Base-by-base conservation (phyloP, 2,113 vertebrate genomes). In the Ramphastos sulfuratus region DNA sequence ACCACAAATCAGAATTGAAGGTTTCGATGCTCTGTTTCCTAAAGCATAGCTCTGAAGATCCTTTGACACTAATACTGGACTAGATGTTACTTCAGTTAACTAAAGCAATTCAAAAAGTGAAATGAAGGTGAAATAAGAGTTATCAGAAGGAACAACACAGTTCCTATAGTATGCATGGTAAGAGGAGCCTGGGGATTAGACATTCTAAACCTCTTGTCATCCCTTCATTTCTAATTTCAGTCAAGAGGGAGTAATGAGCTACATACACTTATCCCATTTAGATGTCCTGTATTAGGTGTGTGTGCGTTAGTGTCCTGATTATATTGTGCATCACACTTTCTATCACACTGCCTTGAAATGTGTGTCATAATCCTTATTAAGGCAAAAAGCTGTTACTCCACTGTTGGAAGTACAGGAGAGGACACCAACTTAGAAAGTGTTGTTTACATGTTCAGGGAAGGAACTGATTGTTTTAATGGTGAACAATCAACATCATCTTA, bases 191-290 rank as follows among this genome's bases (percentile, higher is more conserved):
- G 27, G 20, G 27, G 80, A 82, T 92, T 70, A 92, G 56, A 31
- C 37, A 44, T 77, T 76, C 50, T 85, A 42, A 90, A 93, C 64
- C 82, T 93, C 85, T 93, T 88, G 67, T 85, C 46, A 83, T 65
- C 46, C 42, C n/a, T 92, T 93, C 76, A 24, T 6, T 48, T 83
- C 88, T 88, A 66, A 90, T 95, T 94, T 92, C 79, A 90, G 60
- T 92, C n/a, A 72, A 28, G 64, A 79, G 54, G 35, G 63, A 82
- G 63, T 94, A 76, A 93, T 76, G 76, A 90, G 82, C 75, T 87
- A 17, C 6, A 3, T 72, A 80, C 5, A 48, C 12, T 6, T 91
- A 64, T 4, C 60, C 28, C 18, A n/a, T 85, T 87, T 87, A 82
- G 42, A 19, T 87, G 70, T 56, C 72, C 83, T 82, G 10, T 54